A percentile compares a stretch with the other conserved stretches of the same genome.
Evolutionary conservation across 2,888 invertebrate species (phyloP).

Genomic region (Toxonevra muliebris): DNA sequence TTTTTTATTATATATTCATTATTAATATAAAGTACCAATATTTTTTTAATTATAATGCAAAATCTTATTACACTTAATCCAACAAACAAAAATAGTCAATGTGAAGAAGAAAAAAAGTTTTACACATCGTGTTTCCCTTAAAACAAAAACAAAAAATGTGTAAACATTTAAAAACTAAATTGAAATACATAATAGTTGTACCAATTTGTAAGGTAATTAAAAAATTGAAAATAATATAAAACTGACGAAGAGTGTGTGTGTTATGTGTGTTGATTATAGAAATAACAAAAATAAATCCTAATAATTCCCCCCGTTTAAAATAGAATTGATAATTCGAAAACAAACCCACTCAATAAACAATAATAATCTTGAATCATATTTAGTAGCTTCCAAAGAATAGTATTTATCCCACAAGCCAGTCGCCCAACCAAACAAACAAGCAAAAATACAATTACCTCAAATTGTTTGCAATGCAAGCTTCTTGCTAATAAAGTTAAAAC

Average conservation of each 20-base stretch:
- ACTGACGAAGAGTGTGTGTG: conserved; percentile 62
- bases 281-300: conserved; percentile 6
- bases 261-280: conserved; percentile 52
- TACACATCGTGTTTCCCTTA: conserved; percentile 18
- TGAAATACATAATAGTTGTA: not conserved
- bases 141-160: conserved; percentile 9
- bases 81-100: conserved; percentile 17
- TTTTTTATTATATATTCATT: too few species aligned
- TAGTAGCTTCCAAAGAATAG: not conserved
- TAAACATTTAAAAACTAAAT: not conserved
- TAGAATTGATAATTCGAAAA: too few species aligned
- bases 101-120: conserved; percentile 32
- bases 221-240: conserved; percentile 43
- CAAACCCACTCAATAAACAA: not conserved
- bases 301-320: too few species aligned
- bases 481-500: too few species aligned
- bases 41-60: conserved; percentile 19
- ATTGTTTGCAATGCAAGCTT: conserved; percentile 25
- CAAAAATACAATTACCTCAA: conserved; percentile 51
- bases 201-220: too few species aligned
- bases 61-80: conserved; percentile 13
- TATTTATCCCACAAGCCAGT: not conserved
- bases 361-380: not conserved
- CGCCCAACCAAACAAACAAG: conserved; percentile 11
- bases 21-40: too few species aligned